Evolutionary conservation across 2,113 vertebrate species (phyloP).

Genomic region (Oceanodroma tethys): DNA sequence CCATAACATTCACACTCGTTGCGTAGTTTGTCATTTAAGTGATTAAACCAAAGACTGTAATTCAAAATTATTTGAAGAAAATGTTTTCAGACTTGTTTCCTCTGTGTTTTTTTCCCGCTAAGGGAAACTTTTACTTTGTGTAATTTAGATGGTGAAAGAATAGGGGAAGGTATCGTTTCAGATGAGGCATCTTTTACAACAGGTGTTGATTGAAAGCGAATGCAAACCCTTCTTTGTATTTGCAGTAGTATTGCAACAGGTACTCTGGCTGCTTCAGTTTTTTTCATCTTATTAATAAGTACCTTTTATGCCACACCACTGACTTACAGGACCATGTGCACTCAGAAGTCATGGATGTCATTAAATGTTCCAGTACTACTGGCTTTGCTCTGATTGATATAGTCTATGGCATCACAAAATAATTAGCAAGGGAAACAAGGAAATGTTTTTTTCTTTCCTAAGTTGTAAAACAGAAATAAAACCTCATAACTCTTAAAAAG

Average conservation of each 20-base stretch:
- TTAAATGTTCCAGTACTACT: neutral
- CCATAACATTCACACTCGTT: neutral
- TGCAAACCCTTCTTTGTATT: neutral
- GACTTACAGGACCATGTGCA: neutral
- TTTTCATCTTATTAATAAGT: neutral
- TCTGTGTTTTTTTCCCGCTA: neutral
- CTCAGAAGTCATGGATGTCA: neutral
- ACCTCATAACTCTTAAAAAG: neutral
- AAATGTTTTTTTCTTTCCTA: neutral
- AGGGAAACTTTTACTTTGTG: neutral
- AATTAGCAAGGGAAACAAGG: neutral
- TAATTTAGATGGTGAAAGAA: neutral
- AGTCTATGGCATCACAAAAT: neutral
- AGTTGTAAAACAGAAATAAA: neutral
- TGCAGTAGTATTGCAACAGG: neutral
- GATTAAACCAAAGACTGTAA: neutral
- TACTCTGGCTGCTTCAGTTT: neutral
- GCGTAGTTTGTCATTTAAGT: neutral
- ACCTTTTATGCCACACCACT: neutral
- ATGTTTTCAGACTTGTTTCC: neutral
- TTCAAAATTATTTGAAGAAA: neutral
- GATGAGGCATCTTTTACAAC: neutral
- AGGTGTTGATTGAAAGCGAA: neutral
- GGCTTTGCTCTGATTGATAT: neutral
- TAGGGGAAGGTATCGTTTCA: neutral